A percentile compares a stretch with the other conserved stretches of the same genome.
Conservation (phyloP, 2,888 invertebrate genomes). For the Hecatera dysodea region DNA sequence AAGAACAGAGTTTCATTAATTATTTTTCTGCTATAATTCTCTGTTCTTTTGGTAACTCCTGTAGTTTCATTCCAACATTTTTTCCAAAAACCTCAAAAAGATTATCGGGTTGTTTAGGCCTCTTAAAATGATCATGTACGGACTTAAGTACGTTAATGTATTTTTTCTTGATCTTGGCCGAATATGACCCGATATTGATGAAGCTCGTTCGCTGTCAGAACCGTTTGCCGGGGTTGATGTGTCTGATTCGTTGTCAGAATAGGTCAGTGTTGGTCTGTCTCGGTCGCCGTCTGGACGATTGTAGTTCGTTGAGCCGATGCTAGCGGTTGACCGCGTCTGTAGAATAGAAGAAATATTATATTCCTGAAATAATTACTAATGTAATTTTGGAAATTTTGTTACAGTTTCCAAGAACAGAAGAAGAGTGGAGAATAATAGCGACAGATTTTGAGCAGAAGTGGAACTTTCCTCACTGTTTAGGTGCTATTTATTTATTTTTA, state of each 20-base stretch:
- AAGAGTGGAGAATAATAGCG: slow-evolving; percentile 14
- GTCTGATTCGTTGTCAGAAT: slow-evolving; percentile 11
- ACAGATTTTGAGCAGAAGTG: slow-evolving; percentile 12
- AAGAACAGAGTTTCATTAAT: slow-evolving; percentile 35
- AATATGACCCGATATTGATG: slow-evolving; percentile 16
- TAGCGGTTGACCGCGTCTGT: slow-evolving; percentile 23
- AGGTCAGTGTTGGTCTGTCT: slow-evolving; percentile 20
- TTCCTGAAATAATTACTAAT: not conserved
- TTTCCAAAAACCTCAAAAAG: slow-evolving; percentile 32
- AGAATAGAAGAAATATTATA: slow-evolving; percentile 8
- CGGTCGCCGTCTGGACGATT: slow-evolving; percentile 10
- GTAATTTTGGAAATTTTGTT: slow-evolving; percentile 11
- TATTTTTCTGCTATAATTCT: slow-evolving; percentile 35
- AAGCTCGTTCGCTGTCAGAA: slow-evolving; percentile 22
- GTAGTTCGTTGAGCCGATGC: slow-evolving; percentile 1
- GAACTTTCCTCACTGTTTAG: slow-evolving; percentile 20
- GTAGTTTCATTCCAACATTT: slow-evolving; percentile 28
- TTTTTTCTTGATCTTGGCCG: slow-evolving; percentile 23
- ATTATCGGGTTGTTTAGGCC: slow-evolving; percentile 23
- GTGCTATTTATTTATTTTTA: too few relatives aligned
- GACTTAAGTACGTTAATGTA: slow-evolving; percentile 22
- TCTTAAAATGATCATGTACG: slow-evolving; percentile 32
- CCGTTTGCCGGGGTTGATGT: slow-evolving; percentile 12
- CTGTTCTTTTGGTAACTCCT: slow-evolving; percentile 27
- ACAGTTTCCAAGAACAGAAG: slow-evolving; percentile 12